Base-by-base conservation (phyloP, 2,888 invertebrate genomes). In the Drosophila buzzatii region DNA sequence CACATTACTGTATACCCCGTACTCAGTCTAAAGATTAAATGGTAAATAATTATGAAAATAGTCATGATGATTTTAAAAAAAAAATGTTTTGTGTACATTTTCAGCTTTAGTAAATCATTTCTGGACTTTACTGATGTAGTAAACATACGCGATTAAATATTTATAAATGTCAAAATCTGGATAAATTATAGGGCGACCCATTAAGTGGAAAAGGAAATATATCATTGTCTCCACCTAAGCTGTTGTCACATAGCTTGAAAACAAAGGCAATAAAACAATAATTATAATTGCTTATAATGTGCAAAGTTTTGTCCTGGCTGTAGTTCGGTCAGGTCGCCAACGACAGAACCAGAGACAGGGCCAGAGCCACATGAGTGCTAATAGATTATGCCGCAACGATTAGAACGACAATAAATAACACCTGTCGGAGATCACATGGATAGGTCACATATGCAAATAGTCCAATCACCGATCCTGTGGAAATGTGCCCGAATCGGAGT, bases 341-440 rank as follows among this genome's bases (percentile, higher is more conserved):
- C n/a, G 27, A 37, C 37, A 14, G 5, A 37, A 14, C 37, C 14
- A 14, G 35, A 35, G 35, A 12, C 14, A 37, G 35, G 20, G 20
- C 51, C 44, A 58, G 37, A 14, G 37, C 37, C 39, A 67, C 66
- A 27, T 27, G 73, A 74, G 83, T 76, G 87, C 81, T 91, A 91
- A 91, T 92, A 91, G 91, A 91, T 91, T 91, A 91, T 92, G 91
- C 90, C 85, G 91, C 91, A 92, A 91, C 90, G 91, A 91, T 91
- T 91, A 91, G 91, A 82, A 82, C 89, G 80, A 88, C 90, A 89
- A 92, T 92, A 91, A 92, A 92, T 91, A 89, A 86, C 92, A 92
- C 92, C 92, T 92, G 92, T 73, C 79, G 62, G 74, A 70, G 88
- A 84, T 92, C 92, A 89, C 92, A 92, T 92, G 92, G 27, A 27